A percentile compares a stretch with the other conserved stretches of the same genome.
phyloP scores from a whole-genome alignment of 2,797 vertebrate species.

The Acipenser transmontanus region DNA sequence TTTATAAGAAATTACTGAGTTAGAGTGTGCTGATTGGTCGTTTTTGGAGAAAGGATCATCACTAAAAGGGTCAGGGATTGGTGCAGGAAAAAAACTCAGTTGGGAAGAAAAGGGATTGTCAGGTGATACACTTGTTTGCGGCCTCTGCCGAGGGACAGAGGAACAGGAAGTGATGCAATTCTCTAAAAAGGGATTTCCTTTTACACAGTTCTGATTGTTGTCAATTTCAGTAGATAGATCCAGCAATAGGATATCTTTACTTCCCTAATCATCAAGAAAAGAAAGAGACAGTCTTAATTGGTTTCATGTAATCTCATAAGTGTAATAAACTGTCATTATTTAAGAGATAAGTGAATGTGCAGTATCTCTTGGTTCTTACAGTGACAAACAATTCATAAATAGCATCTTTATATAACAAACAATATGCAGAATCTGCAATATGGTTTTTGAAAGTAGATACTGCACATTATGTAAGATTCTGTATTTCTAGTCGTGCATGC shows the following conservation, averaged over 20 bases:
- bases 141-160: constrained; percentile 59
- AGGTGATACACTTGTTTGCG: constrained; percentile 56
- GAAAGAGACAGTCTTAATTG: constrained; percentile 23
- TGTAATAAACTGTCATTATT: no score
- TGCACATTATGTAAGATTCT: no score
- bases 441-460: no score
- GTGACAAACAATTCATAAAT: no score
- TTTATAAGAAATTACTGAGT: constrained; percentile 51
- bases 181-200: constrained; percentile 72
- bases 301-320: constrained; percentile 11
- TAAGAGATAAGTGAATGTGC: no score
- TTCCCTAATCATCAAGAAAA: constrained; percentile 73
- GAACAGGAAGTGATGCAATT: constrained; percentile 60
- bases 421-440: no score
- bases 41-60: constrained; percentile 76
- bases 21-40: constrained; percentile 44
- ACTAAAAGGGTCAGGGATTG: constrained; percentile 84
- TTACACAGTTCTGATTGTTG: constrained; percentile 86
- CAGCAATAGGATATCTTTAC: constrained; percentile 92
- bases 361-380: no score
- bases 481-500: no score
- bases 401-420: no score
- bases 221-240: constrained; percentile 91
- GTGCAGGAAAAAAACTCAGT: constrained; percentile 83
- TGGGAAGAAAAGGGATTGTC: constrained; percentile 68